Conservation (phyloP, 2,113 vertebrate species). For the Coptodon rendalli region DNA sequence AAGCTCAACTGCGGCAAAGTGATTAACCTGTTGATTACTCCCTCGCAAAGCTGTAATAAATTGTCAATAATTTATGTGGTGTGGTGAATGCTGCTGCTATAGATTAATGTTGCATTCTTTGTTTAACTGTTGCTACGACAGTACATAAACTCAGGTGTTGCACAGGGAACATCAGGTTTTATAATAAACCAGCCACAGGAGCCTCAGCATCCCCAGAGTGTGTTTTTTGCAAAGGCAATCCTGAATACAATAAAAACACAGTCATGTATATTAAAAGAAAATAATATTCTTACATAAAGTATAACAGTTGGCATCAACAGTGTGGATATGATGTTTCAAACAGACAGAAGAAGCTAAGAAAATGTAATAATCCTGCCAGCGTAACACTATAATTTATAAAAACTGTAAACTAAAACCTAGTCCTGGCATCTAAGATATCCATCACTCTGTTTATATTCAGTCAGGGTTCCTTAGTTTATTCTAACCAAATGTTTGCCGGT, state of each 20-base stretch:
- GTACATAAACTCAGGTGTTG: slow-evolving; percentile 25
- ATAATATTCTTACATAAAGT: background rate
- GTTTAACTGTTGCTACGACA: slow-evolving; percentile 13
- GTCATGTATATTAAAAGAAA: background rate
- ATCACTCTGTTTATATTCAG: background rate
- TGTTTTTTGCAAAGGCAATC: background rate
- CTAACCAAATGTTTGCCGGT: background rate
- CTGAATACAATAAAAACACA: background rate
- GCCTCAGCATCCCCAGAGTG: background rate
- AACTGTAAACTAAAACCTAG: background rate
- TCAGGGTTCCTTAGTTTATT: background rate
- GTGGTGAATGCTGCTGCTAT: background rate
- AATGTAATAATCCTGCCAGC: background rate
- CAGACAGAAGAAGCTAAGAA: background rate
- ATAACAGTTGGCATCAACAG: background rate
- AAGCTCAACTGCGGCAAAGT: background rate
- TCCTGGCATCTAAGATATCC: background rate
- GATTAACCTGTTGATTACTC: slow-evolving; percentile 35
- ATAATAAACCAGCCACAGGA: background rate
- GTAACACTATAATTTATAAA: background rate
- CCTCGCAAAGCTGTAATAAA: background rate
- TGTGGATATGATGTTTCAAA: background rate
- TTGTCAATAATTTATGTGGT: slow-evolving; percentile 36
- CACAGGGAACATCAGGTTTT: background rate
- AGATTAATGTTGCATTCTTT: slow-evolving; percentile 25